Percentiles rank a stretch among this genome's conserved stretches.
phyloP scores from a whole-genome alignment of 1,140 invertebrate species.

The Stegodyphus mimosarum region DNA sequence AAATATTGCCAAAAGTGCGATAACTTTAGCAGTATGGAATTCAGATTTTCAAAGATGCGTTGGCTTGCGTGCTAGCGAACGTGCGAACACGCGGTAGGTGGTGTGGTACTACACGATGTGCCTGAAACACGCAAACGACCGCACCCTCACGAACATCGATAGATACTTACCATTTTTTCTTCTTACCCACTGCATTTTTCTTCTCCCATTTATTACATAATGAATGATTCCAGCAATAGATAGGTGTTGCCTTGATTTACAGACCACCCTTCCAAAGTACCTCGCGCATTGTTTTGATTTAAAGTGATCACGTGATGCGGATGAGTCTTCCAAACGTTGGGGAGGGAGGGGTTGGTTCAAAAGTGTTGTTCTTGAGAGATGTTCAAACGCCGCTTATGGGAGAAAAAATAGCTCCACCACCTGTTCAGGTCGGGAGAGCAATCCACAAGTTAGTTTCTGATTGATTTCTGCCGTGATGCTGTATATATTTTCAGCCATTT shows the following conservation, averaged over 20 bases:
- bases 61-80: slow-evolving; percentile 4
- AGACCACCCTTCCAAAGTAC: neutral
- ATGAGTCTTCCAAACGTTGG: neutral
- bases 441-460: slow-evolving; percentile 35
- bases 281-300: slow-evolving; percentile 28
- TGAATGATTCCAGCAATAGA: slow-evolving; percentile 29
- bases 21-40: no score
- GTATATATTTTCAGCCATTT: neutral
- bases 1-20: no score
- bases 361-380: neutral
- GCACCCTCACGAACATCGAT: slow-evolving; percentile 25
- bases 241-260: slow-evolving; percentile 39
- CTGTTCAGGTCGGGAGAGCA: slow-evolving; percentile 12
- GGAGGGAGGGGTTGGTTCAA: neutral
- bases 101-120: slow-evolving; percentile 31
- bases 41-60: no score
- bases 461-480: slow-evolving; percentile 24
- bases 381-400: neutral
- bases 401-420: slow-evolving; percentile 15
- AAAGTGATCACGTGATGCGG: slow-evolving; percentile 24
- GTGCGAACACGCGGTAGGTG: slow-evolving; percentile 25
- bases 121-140: slow-evolving; percentile 31
- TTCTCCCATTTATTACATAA: slow-evolving; percentile 34
- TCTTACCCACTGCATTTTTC: slow-evolving; percentile 2
- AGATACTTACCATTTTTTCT: slow-evolving; percentile 21